Evolutionary conservation across 2,888 invertebrate genomes (phyloP).

Genomic region (Chydorus sphaericus): DNA sequence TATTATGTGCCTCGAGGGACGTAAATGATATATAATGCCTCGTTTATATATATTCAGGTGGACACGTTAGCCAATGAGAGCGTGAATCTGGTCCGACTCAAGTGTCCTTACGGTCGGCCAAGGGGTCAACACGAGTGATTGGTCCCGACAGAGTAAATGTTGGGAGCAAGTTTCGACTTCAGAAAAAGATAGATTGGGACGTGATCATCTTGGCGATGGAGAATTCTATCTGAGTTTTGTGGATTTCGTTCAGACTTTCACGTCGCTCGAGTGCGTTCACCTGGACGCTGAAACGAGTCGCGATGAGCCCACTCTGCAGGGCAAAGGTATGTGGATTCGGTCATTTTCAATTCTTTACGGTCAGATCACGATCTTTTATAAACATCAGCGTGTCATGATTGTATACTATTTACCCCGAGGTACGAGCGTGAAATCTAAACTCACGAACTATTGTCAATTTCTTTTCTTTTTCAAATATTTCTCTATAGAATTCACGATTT

Average conservation of each 20-base stretch:
- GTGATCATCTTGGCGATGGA: slow-evolving; percentile 47
- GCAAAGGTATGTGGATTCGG: slow-evolving; percentile 34
- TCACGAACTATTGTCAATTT: too few species aligned
- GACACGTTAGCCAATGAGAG: slow-evolving; percentile 52
- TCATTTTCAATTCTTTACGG: not conserved
- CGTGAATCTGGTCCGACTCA: slow-evolving; percentile 51
- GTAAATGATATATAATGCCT: not conserved
- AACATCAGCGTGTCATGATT: not conserved
- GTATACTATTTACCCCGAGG: too few species aligned
- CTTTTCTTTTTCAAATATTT: not conserved
- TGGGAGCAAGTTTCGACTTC: slow-evolving; percentile 59
- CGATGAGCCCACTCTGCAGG: slow-evolving; percentile 63
- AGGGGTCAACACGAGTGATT: slow-evolving; percentile 51
- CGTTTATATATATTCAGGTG: slow-evolving; percentile 33
- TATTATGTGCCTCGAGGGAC: too few species aligned
- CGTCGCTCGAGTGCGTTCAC: slow-evolving; percentile 68
- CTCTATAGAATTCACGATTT: too few species aligned
- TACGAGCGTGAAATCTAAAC: too few species aligned
- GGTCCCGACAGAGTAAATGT: slow-evolving; percentile 45
- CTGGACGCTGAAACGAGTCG: slow-evolving; percentile 72
- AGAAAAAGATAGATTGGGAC: slow-evolving; percentile 52
- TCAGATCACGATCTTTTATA: not conserved
- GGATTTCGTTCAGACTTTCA: slow-evolving; percentile 68
- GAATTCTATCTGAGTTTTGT: slow-evolving; percentile 48
- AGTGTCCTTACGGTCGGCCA: slow-evolving; percentile 44